Conservation (phyloP, 2,113 vertebrate genomes). For the Cathartes aura region DNA sequence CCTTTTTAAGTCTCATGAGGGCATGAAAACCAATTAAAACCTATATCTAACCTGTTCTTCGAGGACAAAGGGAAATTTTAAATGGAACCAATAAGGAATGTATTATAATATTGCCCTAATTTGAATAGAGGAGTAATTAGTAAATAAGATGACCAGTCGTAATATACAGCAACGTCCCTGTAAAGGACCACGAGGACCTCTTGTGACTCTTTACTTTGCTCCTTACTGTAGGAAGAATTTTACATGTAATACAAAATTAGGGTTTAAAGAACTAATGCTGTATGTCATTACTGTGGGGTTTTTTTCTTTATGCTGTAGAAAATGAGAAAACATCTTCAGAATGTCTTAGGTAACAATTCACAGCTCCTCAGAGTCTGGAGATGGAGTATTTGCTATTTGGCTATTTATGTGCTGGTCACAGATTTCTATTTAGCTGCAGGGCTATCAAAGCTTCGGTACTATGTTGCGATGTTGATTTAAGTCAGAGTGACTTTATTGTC, state of each 20-base stretch:
- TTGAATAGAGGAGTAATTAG: not conserved
- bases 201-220: not conserved
- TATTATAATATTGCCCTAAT: not conserved
- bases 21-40: slow-evolving; percentile 8
- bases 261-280: not conserved
- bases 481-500: not conserved
- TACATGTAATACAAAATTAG: not conserved
- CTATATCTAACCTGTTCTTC: not conserved
- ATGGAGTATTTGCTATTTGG: not conserved
- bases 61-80: not conserved
- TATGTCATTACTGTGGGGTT: not conserved
- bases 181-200: not conserved
- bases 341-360: not conserved
- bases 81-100: not conserved
- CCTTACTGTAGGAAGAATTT: not conserved
- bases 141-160: not conserved
- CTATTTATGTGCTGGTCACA: not conserved
- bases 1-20: slow-evolving; percentile 3
- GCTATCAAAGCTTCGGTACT: not conserved
- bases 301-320: not conserved
- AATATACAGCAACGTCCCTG: not conserved
- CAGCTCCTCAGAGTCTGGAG: not conserved
- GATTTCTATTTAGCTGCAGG: not conserved
- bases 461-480: not conserved
- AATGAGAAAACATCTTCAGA: not conserved